A percentile compares a stretch with the other conserved stretches of the same genome.
phyloP scores from a whole-genome alignment of 2,113 vertebrate genomes.

The Anseranas semipalmata region DNA sequence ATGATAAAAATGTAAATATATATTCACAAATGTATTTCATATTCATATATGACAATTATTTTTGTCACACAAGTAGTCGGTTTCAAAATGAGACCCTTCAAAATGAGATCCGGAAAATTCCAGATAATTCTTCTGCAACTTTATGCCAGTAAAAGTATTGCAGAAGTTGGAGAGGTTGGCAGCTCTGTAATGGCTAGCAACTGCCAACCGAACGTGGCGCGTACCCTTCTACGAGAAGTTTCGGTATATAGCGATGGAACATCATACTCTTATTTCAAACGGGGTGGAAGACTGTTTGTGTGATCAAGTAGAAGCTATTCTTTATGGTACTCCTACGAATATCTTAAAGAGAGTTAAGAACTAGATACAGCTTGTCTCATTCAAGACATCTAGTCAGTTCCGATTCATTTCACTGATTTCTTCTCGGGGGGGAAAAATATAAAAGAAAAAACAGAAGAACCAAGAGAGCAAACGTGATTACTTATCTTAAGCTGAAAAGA shows the following conservation, averaged over 20 bases:
- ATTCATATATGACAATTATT: not conserved
- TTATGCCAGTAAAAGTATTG: not conserved
- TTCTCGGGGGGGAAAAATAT: not conserved
- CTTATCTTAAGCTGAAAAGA: not conserved
- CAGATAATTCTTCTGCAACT: not conserved
- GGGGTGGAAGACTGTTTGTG: not conserved
- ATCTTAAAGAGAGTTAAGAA: not conserved
- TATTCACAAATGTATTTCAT: no score
- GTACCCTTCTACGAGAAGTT: not conserved
- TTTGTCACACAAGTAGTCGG: not conserved
- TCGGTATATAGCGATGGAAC: not conserved
- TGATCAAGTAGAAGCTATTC: not conserved
- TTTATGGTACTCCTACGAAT: not conserved
- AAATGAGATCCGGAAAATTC: not conserved
- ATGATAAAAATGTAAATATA: not conserved
- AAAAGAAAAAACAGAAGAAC: not conserved
- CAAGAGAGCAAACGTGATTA: not conserved
- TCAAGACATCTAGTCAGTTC: not conserved
- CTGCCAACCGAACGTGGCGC: not conserved
- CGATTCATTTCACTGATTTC: not conserved
- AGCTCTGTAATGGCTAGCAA: not conserved
- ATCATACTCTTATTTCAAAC: not conserved
- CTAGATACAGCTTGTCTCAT: not conserved
- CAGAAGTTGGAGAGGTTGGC: accelerated
- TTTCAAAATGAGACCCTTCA: not conserved